phyloP scores from a whole-genome alignment of 2,113 vertebrate genomes.

The Chaenocephalus aceratus region DNA sequence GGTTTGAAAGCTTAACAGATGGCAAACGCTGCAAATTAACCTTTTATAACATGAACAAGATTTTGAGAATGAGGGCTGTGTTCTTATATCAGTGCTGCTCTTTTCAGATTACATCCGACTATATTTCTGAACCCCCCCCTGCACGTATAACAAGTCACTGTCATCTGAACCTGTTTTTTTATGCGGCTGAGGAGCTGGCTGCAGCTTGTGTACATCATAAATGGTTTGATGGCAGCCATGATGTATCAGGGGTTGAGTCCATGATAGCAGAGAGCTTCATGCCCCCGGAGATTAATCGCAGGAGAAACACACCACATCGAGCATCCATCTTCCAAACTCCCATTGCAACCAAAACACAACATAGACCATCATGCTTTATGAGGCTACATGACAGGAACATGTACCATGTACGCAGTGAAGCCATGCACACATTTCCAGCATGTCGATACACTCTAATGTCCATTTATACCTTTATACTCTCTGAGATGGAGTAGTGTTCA shows the following conservation, averaged over 20 bases:
- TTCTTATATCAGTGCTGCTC: not conserved
- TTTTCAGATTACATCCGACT: not conserved
- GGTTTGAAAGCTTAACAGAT: not conserved
- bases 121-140: not conserved
- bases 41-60: not conserved
- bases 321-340: constrained; percentile 66
- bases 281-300: constrained; percentile 69
- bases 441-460: constrained; percentile 28
- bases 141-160: not conserved
- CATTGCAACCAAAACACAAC: constrained; percentile 37
- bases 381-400: constrained; percentile 38
- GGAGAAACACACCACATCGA: constrained; percentile 34
- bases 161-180: constrained; percentile 17
- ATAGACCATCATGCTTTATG: constrained; percentile 34
- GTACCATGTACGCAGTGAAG: constrained; percentile 13
- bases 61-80: not conserved
- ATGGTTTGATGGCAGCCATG: constrained; percentile 50
- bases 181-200: constrained; percentile 25
- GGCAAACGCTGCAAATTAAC: not conserved
- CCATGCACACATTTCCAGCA: constrained; percentile 7
- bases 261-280: constrained; percentile 61
- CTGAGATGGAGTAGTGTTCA: constrained; percentile 2
- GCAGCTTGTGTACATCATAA: constrained; percentile 54
- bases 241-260: constrained; percentile 69
- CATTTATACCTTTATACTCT: constrained; percentile 1